These are phyloP conservation scores for Drosophila ogumai DNA, from an alignment of 1,140 invertebrate genomes.

Conservation along the genomic window DNA sequence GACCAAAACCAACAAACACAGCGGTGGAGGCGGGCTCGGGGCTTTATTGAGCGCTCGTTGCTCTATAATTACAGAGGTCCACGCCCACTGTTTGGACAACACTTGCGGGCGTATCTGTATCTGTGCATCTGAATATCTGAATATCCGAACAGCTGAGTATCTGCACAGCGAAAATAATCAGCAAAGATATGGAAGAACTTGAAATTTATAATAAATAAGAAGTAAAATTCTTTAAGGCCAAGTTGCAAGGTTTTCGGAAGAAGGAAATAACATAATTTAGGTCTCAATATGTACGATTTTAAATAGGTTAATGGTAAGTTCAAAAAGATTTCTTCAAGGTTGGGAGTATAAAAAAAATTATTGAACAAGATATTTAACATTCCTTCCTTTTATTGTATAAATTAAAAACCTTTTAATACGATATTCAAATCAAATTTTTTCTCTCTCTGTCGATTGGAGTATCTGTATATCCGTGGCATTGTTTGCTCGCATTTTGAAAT, in stretches of 20 bases:
- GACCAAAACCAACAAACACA: constrained; percentile 58
- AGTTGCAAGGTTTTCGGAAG: neutral
- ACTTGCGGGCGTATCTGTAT: constrained; percentile 57
- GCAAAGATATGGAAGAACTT: neutral
- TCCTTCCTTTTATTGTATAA: neutral
- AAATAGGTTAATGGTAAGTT: neutral
- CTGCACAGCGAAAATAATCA: constrained; percentile 1
- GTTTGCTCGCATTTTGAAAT: constrained; percentile 62
- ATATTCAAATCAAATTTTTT: neutral
- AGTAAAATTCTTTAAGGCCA: too few relatives aligned
- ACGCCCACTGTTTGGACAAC: constrained; percentile 60
- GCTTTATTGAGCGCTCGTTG: constrained; percentile 50
- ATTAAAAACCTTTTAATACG: neutral
- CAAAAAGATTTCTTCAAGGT: too few relatives aligned
- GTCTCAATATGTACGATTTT: too few relatives aligned
- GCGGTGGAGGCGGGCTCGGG: constrained; percentile 15
- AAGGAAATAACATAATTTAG: too few relatives aligned
- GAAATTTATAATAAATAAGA: neutral
- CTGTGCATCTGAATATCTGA: constrained; percentile 13
- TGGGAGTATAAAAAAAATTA: too few relatives aligned
- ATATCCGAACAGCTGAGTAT: constrained; percentile 15
- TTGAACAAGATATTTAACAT: too few relatives aligned
- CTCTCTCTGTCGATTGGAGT: constrained; percentile 3
- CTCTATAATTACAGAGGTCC: constrained; percentile 66
- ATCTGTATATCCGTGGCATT: constrained; percentile 27